Base-by-base conservation (phyloP, 23 tunicate species). In the Halocynthia roretzi region DNA sequence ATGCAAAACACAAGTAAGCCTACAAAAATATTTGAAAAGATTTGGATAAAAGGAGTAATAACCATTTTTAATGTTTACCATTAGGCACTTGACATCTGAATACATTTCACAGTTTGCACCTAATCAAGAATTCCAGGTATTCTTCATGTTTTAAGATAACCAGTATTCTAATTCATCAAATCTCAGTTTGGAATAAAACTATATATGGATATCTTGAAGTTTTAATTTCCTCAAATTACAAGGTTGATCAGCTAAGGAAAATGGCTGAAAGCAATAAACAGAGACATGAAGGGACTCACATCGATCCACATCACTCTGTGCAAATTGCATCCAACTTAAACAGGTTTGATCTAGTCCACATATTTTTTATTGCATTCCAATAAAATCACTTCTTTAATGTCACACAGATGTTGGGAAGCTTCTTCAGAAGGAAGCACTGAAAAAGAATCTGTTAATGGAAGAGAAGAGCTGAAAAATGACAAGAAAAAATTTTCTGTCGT, bases 201-300 rank as follows among this genome's bases (percentile, higher is more conserved):
- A n/a, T n/a, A n/a, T n/a, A n/a, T n/a, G n/a, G n/a, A n/a, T n/a
- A n/a, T n/a, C n/a, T n/a, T n/a, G n/a, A n/a, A n/a, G n/a, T n/a
- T n/a, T n/a, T n/a, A 31, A 31, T 31, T 31, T 31, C 4, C 44
- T 31, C 44, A n/a, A n/a, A n/a, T n/a, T n/a, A n/a, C 44, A 31
- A 31, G 44, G 44, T 31, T 8, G 63, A 31, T 19, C 64, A 74
- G 22, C 21, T 82, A 6, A 66, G 61, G 10, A 81, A 75, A 7
- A 82, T 87, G 64, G 98, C 98, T 20, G 58, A 74, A 8, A 81
- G 82, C 66, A 92, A 92, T 74, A 92, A 92, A 70, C 77, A 72
- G 23, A 92, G 86, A 52, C 83, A 90, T 9, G 88, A 86, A 6
- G 92, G 84, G 44, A 52, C 76, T 7, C 78, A 67, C 40, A 87